Conservation (phyloP, 2,113 vertebrate species). For the Corvus cornix region DNA sequence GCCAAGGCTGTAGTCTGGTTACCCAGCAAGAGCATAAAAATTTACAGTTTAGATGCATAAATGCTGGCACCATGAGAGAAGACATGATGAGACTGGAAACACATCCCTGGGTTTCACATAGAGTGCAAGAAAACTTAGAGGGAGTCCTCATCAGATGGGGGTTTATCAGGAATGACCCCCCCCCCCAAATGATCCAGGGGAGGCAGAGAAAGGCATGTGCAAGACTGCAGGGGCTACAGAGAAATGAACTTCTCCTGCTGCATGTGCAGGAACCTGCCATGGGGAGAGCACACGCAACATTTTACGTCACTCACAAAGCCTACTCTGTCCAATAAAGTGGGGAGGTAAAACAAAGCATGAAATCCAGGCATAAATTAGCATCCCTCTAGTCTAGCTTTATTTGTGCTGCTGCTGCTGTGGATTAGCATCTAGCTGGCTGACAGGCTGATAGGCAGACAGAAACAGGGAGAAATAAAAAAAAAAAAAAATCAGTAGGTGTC, state of each 20-base stretch:
- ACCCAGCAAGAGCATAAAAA: conserved; percentile 34
- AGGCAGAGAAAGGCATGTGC: background rate
- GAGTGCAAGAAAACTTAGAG: background rate
- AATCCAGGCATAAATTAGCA: conserved; percentile 66
- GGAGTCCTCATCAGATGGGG: background rate
- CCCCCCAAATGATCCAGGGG: background rate
- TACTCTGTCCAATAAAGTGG: conserved; percentile 63
- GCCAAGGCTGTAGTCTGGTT: conserved; percentile 26
- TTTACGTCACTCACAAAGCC: conserved; percentile 68
- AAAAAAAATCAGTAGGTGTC: conserved; percentile 26
- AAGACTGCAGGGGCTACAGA: background rate
- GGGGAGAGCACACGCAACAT: conserved; percentile 53
- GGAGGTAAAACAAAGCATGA: conserved; percentile 66
- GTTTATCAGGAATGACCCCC: background rate
- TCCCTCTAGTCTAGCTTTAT: conserved; percentile 57
- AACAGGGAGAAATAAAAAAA: conserved; percentile 34
- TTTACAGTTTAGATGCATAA: conserved; percentile 48
- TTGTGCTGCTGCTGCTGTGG: conserved; percentile 55
- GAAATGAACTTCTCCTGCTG: conserved; percentile 51
- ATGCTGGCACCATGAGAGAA: conserved; percentile 7
- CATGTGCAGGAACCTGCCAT: conserved; percentile 62
- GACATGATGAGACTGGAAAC: conserved; percentile 12
- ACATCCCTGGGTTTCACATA: background rate
- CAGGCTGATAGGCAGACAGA: conserved; percentile 63
- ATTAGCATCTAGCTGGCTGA: conserved; percentile 62